Conservation (phyloP, 1,140 invertebrate genomes). For the Drosophila arawakana region DNA sequence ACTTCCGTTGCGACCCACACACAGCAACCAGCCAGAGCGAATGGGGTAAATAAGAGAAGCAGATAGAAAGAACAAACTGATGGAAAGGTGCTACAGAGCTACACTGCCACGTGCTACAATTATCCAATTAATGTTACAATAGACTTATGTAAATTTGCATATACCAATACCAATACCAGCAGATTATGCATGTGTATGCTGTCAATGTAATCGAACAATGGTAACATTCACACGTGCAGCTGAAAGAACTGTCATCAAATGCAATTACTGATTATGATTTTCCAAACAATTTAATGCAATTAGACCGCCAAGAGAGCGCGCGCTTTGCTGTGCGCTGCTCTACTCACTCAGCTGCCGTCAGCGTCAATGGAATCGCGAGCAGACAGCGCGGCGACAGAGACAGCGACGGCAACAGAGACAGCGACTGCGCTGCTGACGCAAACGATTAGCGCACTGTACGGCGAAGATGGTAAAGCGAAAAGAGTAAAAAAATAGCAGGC, state of each 20-base stretch:
- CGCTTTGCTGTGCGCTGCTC: constrained; percentile 28
- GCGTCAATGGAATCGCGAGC: constrained; percentile 53
- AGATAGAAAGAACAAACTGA: background rate
- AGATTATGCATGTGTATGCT: background rate
- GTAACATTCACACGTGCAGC: constrained; percentile 33
- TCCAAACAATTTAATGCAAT: constrained; percentile 83
- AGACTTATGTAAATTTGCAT: constrained; percentile 40
- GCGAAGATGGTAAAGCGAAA: constrained; percentile 44
- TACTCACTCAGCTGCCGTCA: constrained; percentile 15
- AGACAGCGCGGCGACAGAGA: constrained; percentile 71
- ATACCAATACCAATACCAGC: background rate
- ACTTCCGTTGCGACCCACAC: constrained; percentile 46
- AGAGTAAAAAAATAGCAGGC: constrained; percentile 48
- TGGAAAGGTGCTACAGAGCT: constrained; percentile 25
- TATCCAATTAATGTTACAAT: constrained; percentile 59
- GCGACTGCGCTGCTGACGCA: constrained; percentile 62
- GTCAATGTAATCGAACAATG: constrained; percentile 51
- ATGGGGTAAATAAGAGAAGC: constrained; percentile 27
- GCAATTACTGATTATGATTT: constrained; percentile 81
- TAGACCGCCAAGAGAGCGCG: constrained; percentile 67
- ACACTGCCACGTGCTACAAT: constrained; percentile 58
- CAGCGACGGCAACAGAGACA: constrained; percentile 53
- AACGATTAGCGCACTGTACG: constrained; percentile 69
- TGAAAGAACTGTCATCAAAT: constrained; percentile 73
- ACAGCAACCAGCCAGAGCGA: constrained; percentile 1